Evolutionary conservation across 2,888 invertebrate species (phyloP).

Genomic region (Himalopsyche kuldschensis): DNA sequence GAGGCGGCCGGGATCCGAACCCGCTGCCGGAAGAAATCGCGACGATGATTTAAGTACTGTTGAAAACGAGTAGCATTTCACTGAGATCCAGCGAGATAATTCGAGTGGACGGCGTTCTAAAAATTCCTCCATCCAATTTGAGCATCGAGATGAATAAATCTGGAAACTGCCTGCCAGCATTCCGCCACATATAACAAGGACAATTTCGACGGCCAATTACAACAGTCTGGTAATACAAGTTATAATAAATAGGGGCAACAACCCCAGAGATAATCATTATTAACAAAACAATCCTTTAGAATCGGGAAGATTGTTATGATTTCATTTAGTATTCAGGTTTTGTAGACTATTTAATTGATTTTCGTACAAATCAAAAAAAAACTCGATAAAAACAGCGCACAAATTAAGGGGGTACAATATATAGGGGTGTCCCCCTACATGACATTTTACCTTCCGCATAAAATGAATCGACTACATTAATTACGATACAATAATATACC

Average conservation of each 20-base stretch:
- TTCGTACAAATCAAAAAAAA: no score
- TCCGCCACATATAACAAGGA: neutral
- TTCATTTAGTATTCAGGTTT: no score
- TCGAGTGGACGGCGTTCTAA: neutral
- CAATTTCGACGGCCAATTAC: neutral
- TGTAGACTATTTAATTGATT: no score
- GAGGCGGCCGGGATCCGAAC: neutral
- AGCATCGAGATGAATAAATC: neutral
- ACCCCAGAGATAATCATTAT: no score
- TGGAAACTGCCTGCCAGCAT: neutral
- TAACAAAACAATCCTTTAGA: no score
- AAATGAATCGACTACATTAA: no score
- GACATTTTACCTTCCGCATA: no score
- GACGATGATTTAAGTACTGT: neutral
- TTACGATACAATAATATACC: no score
- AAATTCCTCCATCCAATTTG: neutral
- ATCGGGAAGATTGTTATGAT: no score
- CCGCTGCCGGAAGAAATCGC: neutral
- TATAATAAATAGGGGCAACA: neutral
- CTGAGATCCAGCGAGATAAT: neutral
- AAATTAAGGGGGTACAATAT: no score
- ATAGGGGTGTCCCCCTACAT: no score
- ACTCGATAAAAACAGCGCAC: no score
- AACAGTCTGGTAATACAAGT: neutral
- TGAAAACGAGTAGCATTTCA: neutral